These are phyloP conservation scores for Entomobrya multifasciata DNA, from an alignment of 2,888 invertebrate genomes.

Conservation along the genomic window DNA sequence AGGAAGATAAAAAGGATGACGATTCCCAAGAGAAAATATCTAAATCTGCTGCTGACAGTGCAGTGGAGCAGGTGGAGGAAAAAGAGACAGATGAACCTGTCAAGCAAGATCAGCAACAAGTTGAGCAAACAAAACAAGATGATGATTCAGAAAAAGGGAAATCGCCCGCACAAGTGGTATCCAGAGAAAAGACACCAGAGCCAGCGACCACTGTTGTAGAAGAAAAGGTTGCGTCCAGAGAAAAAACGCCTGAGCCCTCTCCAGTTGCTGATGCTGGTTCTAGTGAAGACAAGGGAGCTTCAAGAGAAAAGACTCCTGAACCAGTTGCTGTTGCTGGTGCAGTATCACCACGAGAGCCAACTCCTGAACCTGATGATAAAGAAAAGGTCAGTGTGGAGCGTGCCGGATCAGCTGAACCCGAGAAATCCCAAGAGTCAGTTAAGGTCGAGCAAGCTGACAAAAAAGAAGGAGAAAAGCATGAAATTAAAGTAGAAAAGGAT, in stretches of 20 bases:
- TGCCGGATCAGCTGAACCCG: constrained; percentile 10
- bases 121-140: background rate
- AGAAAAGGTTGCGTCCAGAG: constrained; percentile 18
- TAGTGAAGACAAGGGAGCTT: constrained; percentile 4
- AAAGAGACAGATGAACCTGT: constrained; percentile 30
- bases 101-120: constrained; percentile 27
- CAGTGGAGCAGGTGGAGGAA: constrained; percentile 28
- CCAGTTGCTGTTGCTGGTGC: background rate
- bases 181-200: constrained; percentile 26
- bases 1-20: background rate
- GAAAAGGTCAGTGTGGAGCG: constrained; percentile 25
- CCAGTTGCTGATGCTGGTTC: background rate
- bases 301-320: constrained; percentile 56
- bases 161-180: constrained; percentile 8
- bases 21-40: background rate
- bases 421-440: constrained; percentile 12
- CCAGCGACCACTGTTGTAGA: background rate
- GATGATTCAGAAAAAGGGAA: background rate
- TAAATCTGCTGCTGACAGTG: background rate
- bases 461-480: background rate
- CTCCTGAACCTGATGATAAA: constrained; percentile 29
- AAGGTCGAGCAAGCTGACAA: background rate
- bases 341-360: constrained; percentile 37
- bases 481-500: background rate
- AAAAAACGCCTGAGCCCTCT: constrained; percentile 47